These are phyloP conservation scores for Sphaerophoria taeniata DNA, from an alignment of 2,888 invertebrate species.

Conservation along the genomic window DNA sequence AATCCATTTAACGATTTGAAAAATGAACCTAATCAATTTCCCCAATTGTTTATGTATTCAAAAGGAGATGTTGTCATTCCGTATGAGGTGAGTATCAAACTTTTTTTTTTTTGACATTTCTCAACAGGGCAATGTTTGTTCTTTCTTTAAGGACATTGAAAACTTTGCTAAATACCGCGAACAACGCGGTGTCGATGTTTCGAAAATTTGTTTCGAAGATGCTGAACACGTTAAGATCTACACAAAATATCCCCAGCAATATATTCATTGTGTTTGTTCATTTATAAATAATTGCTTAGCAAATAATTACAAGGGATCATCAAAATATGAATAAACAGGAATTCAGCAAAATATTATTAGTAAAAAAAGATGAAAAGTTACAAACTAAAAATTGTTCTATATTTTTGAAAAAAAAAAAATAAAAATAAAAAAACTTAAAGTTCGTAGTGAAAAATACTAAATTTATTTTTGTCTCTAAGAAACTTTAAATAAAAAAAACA, in stretches of 20 bases:
- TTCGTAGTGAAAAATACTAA: neutral
- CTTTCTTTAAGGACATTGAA: conserved; percentile 85
- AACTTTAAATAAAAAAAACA: conserved; percentile 21
- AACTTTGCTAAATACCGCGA: conserved; percentile 86
- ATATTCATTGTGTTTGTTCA: conserved; percentile 85
- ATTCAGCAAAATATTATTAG: neutral
- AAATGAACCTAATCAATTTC: conserved; percentile 86
- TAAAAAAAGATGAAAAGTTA: conserved; percentile 21
- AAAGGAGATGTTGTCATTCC: conserved; percentile 88
- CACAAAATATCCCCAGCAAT: conserved; percentile 86
- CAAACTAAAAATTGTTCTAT: conserved; percentile 50
- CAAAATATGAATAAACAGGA: conserved; percentile 56
- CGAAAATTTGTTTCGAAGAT: conserved; percentile 86
- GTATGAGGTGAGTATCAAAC: conserved; percentile 83
- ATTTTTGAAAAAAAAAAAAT: conserved; percentile 37
- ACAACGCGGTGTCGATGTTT: conserved; percentile 85
- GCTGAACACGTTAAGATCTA: conserved; percentile 91
- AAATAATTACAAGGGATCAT: conserved; percentile 65
- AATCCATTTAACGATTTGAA: conserved; percentile 85
- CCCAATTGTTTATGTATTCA: conserved; percentile 90
- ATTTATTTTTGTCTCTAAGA: conserved; percentile 21
- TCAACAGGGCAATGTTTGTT: neutral
- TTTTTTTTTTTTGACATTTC: neutral
- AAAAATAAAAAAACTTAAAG: conserved; percentile 26
- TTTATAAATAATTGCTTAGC: conserved; percentile 86